Evolutionary conservation across 2,797 vertebrate species (phyloP), one percentile per base, ranked within the genome.

Genomic region (Labeo calbasu): DNA sequence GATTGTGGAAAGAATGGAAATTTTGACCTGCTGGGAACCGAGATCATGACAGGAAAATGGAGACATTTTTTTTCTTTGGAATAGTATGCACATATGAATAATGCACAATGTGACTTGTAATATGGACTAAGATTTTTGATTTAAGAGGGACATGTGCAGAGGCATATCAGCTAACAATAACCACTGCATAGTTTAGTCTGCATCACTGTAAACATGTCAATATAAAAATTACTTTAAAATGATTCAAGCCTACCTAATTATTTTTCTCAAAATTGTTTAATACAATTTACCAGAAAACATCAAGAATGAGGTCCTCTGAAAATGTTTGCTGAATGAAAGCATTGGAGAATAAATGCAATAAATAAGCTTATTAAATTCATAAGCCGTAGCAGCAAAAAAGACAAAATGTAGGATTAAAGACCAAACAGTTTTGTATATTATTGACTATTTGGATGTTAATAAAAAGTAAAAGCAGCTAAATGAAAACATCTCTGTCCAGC

Each of bases 1-100:
- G 43, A 50, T 50, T 65, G 23, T 50, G 59, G 46, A 21, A 23
- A 50, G 15, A 40, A 43, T 76, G 32, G 1, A 78, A 50, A 28
- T 65, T 65, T 61, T 50, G n/a, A 78, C 59, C 9, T 12, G 77
- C 23, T 65, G 77, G 77, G 25, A 32, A 28, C 59, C 10, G 25
- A n/a, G 53, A 43, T 77, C 14, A 36, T 59, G 53, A 77, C 53
- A 17, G 21, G 53, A 12, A 59, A 59, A 43, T 40, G 6, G 51
- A 55, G 17, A 17, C 4, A 3, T 32, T 55, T 55, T 11, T n/a
- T 21, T 0, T 68, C 28, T 11, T 17, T 68, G 32, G 32, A 68
- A 68, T 21, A 21, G 4, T 4, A 40, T 17, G 21, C 25, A 9
- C 32, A 23, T 43, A 77, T 77, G 36, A 77, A 77, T 43, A 77